phyloP scores from a whole-genome alignment of 2,888 invertebrate genomes.

The Chrysodeixis includens region DNA sequence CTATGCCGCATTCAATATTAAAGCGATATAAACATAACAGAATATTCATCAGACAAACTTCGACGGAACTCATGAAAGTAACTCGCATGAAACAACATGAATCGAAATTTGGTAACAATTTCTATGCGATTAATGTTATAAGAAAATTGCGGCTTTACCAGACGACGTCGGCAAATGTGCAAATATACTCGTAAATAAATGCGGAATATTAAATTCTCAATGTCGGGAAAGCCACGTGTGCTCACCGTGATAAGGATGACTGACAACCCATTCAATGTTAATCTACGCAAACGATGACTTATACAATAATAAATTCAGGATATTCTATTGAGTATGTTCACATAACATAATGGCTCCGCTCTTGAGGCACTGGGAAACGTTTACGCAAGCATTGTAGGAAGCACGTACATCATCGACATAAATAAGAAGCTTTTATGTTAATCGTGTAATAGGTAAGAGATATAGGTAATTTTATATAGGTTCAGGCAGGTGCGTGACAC shows the following conservation, averaged over 20 bases:
- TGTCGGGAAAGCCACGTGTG: conserved; percentile 69
- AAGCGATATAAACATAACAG: conserved; percentile 75
- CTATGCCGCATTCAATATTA: conserved; percentile 71
- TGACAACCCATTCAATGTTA: conserved; percentile 65
- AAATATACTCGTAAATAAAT: conserved; percentile 72
- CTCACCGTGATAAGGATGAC: conserved; percentile 68
- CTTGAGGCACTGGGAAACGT: conserved; percentile 38
- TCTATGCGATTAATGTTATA: conserved; percentile 75
- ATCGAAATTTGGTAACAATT: conserved; percentile 72
- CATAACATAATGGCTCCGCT: conserved; percentile 31
- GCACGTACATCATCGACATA: conserved; percentile 53
- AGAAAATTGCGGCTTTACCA: conserved; percentile 62
- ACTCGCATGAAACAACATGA: conserved; percentile 72
- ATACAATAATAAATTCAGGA: conserved; percentile 43
- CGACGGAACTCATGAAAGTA: conserved; percentile 74
- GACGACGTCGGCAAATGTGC: conserved; percentile 65
- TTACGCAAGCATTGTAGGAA: conserved; percentile 49
- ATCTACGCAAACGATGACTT: conserved; percentile 55
- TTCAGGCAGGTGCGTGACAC: conserved; percentile 65
- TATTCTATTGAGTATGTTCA: conserved; percentile 40
- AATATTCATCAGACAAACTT: conserved; percentile 79
- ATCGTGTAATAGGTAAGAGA: conserved; percentile 50
- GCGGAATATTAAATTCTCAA: conserved; percentile 74
- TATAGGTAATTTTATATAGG: conserved; percentile 54
- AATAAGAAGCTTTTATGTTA: conserved; percentile 55